Evolutionary conservation across 2,888 invertebrate species (phyloP).

Genomic region (Xestia sexstrigata): DNA sequence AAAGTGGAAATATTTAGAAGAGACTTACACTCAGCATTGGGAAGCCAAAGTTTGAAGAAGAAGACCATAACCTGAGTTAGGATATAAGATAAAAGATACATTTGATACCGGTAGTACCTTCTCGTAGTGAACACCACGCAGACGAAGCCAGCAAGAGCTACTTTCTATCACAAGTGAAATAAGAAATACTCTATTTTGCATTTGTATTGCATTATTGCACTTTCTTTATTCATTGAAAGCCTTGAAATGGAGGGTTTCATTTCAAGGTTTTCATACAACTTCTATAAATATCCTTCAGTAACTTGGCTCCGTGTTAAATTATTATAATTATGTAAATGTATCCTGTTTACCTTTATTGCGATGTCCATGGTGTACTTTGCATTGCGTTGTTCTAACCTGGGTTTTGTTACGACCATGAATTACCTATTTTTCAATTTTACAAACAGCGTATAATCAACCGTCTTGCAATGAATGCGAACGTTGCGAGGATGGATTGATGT

Average conservation of each 20-base stretch:
- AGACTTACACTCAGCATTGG: not conserved
- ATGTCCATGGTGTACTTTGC: not conserved
- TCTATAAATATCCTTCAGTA: constrained; percentile 28
- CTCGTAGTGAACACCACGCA: not conserved
- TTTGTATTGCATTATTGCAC: not conserved
- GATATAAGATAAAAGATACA: not conserved
- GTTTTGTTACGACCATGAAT: too few species aligned
- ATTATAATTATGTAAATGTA: constrained; percentile 10
- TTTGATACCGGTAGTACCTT: not conserved
- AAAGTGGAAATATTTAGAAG: not conserved
- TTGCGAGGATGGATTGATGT: too few species aligned
- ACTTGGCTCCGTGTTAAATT: not conserved
- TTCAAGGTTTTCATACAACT: not conserved
- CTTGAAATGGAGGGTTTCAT: not conserved
- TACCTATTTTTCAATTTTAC: too few species aligned
- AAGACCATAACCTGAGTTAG: not conserved
- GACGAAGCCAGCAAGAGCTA: not conserved
- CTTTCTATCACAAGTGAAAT: not conserved
- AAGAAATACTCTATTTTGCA: not conserved
- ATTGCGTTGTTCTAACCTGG: not conserved
- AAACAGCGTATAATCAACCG: too few species aligned
- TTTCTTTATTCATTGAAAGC: constrained; percentile 6
- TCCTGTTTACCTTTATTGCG: not conserved
- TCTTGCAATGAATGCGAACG: too few species aligned
- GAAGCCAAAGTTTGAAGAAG: not conserved